Base-by-base conservation (phyloP, 2,888 invertebrate genomes). In the Trachelus troglodyta region DNA sequence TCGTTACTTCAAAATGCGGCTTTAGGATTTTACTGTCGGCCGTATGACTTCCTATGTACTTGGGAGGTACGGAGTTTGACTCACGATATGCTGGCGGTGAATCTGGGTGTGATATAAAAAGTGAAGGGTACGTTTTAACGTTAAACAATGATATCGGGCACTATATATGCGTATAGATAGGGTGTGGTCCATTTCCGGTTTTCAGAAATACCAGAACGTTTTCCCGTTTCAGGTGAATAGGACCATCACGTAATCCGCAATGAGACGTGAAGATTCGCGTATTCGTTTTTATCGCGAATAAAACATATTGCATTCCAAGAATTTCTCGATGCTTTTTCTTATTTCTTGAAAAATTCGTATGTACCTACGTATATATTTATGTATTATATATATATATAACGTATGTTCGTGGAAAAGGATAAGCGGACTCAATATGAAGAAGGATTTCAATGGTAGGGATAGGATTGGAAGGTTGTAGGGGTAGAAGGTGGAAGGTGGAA, bases 391-490 rank as follows among this genome's bases (percentile, higher is more conserved):
- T 23, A 23, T 23, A 0, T 15, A 23, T 9, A 23, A 71, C 71
- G 71, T 33, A 12, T 71, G 15, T 12, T 71, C 71, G 33, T 12
- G 31, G 12, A 23, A 31, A 31, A 71, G 31, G 31, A 33, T 71
- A 71, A 71, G 33, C 33, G 23, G 33, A 35, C 31, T 3, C 31
- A 71, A 15, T 34, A 15, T 31, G 71, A 71, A 33, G 31, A 71
- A 71, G 31, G 31, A 1, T 31, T 12, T 33, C 9, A 12, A 30
- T 34, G 12, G 74, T 30, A 23, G 34, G 74, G 31, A 34, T 12
- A 34, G 37, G 34, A 11, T 11, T 35, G 34, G 30, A 74, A 12
- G 34, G 31, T 30, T 33, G 79, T 82, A 81, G 86, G 83, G 85
- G 81, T 87, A 83, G 85, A 80, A 56, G 56, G 56, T 31, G 71